A percentile compares a stretch with the other conserved stretches of the same genome.
These are phyloP conservation scores for Sarcophaga rosellei DNA, from an alignment of 2,888 invertebrate species.

Conservation along the genomic window DNA sequence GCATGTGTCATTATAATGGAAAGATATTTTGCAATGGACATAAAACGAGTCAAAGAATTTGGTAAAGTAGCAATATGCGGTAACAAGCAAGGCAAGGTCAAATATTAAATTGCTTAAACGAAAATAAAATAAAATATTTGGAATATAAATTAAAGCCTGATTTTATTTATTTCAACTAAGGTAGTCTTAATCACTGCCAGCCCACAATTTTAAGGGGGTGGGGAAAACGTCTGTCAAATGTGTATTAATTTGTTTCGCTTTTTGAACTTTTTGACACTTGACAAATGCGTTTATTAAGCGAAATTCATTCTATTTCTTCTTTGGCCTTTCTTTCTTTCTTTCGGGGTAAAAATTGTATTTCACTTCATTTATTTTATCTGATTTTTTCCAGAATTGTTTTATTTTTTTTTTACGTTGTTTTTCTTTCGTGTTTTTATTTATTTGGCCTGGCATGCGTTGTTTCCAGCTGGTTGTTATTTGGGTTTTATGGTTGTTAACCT, in stretches of 20 bases:
- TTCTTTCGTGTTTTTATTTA: background rate
- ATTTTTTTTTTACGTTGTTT: background rate
- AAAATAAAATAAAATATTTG: no score
- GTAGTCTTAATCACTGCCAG: no score
- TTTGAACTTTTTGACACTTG: conserved; percentile 52
- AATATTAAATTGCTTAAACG: background rate
- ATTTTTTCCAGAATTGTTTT: conserved; percentile 5
- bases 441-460: background rate
- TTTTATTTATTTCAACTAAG: no score
- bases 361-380: conserved; percentile 39
- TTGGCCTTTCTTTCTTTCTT: background rate
- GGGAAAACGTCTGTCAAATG: conserved; percentile 4
- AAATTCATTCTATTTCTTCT: conserved; percentile 20
- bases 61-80: no score
- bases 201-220: no score
- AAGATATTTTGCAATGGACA: no score
- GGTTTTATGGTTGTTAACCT: conserved; percentile 15
- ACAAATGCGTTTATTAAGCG: conserved; percentile 56
- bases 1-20: conserved; percentile 19
- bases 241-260: conserved; percentile 46
- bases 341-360: conserved; percentile 15
- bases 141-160: no score
- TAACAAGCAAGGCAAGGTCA: background rate
- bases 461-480: conserved; percentile 16
- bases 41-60: no score